Percentiles rank a stretch among this genome's conserved stretches.
phyloP scores from a whole-genome alignment of 2,888 invertebrate species.

The Drosophila pegasa region DNA sequence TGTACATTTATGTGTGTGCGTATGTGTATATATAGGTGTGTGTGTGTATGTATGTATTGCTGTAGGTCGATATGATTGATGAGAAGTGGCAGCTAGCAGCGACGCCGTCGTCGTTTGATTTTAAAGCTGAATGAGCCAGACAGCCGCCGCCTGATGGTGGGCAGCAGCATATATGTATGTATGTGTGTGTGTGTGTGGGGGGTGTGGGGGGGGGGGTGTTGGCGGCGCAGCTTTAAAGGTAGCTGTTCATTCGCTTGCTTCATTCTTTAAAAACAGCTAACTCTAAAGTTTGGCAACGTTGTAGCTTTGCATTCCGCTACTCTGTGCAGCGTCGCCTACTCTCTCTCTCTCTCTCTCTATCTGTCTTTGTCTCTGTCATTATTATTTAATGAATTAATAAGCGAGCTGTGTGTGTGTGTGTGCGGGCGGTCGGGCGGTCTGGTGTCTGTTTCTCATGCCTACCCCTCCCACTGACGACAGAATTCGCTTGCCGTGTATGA shows the following conservation, averaged over 20 bases:
- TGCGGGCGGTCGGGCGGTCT: too few species aligned
- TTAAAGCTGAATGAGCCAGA: slow-evolving; percentile 52
- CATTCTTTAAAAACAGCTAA: slow-evolving; percentile 57
- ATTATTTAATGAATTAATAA: slow-evolving; percentile 75
- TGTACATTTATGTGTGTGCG: not conserved
- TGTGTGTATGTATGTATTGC: slow-evolving; percentile 32
- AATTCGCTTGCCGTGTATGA: slow-evolving; percentile 22
- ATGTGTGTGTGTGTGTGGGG: not conserved
- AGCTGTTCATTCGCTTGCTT: slow-evolving; percentile 32
- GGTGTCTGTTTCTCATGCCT: slow-evolving; percentile 34
- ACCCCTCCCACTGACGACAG: not conserved
- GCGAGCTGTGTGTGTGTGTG: slow-evolving; percentile 29
- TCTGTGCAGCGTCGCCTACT: slow-evolving; percentile 4
- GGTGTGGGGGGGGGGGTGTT: not conserved
- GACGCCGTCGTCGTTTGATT: slow-evolving; percentile 29
- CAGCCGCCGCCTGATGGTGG: not conserved
- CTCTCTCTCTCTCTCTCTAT: not conserved
- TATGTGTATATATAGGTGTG: slow-evolving; percentile 16
- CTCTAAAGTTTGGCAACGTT: slow-evolving; percentile 62
- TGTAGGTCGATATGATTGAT: slow-evolving; percentile 62
- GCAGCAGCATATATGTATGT: not conserved
- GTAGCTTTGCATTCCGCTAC: slow-evolving; percentile 30
- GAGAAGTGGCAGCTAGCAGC: slow-evolving; percentile 29
- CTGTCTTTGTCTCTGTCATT: slow-evolving; percentile 43
- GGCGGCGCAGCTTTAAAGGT: slow-evolving; percentile 45